Evolutionary conservation across 2,888 invertebrate genomes (phyloP).

Genomic region (Patella ulyssiponensis): DNA sequence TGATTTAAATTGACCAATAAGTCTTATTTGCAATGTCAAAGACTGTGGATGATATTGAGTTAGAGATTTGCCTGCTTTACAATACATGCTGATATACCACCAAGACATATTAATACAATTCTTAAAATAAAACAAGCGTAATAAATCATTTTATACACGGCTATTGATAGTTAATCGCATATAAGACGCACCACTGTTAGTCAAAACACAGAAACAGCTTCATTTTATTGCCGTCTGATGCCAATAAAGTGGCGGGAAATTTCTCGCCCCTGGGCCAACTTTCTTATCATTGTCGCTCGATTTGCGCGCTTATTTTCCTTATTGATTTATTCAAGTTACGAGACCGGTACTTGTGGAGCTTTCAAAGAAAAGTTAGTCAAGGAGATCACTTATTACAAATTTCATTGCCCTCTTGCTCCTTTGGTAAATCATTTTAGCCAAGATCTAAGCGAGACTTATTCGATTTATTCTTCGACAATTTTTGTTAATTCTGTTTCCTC

Average conservation of each 20-base stretch:
- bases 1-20: too few relatives aligned
- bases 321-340: not conserved
- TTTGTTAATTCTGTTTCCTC: constrained; percentile 7
- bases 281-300: constrained; percentile 12
- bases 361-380: not conserved
- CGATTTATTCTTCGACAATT: constrained; percentile 12
- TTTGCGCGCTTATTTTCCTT: constrained; percentile 9
- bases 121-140: too few relatives aligned
- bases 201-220: too few relatives aligned
- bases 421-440: constrained; percentile 9
- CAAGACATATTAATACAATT: too few relatives aligned
- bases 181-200: too few relatives aligned
- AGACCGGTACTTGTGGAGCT: not conserved
- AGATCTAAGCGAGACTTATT: constrained; percentile 13
- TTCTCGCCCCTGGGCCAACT: not conserved
- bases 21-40: too few relatives aligned
- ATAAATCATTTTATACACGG: too few relatives aligned
- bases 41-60: too few relatives aligned
- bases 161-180: too few relatives aligned
- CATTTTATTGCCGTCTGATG: too few relatives aligned
- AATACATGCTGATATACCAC: too few relatives aligned
- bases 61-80: too few relatives aligned
- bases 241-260: not conserved
- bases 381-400: constrained; percentile 3
- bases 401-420: constrained; percentile 10